These are phyloP conservation scores for Myotis brandtii DNA, from an alignment of 2,113 vertebrate genomes.

Conservation along the genomic window DNA sequence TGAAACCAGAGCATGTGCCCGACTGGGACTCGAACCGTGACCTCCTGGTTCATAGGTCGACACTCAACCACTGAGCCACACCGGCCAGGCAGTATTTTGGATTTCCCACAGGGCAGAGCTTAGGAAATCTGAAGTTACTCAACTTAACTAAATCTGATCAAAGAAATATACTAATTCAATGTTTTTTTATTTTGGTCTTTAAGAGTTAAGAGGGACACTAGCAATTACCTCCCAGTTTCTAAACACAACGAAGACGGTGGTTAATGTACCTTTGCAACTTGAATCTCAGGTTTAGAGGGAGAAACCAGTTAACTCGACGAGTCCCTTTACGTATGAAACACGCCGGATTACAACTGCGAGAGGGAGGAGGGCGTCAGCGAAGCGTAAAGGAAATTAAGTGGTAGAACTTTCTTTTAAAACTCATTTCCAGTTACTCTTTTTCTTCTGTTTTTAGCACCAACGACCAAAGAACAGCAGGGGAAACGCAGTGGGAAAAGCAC, in stretches of 20 bases:
- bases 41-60: too few species aligned
- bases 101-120: neutral
- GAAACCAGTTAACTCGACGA: neutral
- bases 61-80: too few species aligned
- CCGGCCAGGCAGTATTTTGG: too few species aligned
- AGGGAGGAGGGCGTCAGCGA: neutral
- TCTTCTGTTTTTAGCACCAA: neutral
- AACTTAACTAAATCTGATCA: neutral
- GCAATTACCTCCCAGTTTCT: constrained; percentile 30
- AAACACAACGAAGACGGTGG: neutral
- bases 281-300: neutral
- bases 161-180: neutral
- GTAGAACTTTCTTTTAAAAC: constrained; percentile 20
- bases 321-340: neutral
- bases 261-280: constrained; percentile 4
- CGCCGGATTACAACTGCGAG: constrained; percentile 10
- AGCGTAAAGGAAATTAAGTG: constrained; percentile 26
- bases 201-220: constrained; percentile 38
- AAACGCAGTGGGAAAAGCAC: neutral
- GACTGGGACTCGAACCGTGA: too few species aligned
- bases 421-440: constrained; percentile 45
- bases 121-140: constrained; percentile 11
- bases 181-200: constrained; percentile 10
- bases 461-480: neutral
- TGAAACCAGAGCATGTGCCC: too few species aligned